Evolutionary conservation across 1,140 invertebrate genomes (phyloP).

Genomic region (Ladona fulva): DNA sequence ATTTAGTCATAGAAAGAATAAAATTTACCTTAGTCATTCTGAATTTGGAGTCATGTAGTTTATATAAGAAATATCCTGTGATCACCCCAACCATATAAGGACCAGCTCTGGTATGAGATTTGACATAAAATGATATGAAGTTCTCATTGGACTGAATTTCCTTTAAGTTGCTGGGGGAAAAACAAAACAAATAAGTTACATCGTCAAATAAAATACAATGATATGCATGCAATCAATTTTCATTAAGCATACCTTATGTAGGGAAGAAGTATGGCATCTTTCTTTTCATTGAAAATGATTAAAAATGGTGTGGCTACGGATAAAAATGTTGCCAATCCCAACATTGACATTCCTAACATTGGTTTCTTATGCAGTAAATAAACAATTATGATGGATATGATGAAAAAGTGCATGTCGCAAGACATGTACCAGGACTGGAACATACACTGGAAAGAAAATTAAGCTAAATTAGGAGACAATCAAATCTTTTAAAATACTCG

Average conservation of each 20-base stretch:
- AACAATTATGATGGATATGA: slow-evolving; percentile 40
- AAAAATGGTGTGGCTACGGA: slow-evolving; percentile 50
- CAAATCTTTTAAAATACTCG: too few species aligned
- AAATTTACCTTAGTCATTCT: slow-evolving; percentile 33
- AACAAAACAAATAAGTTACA: neutral
- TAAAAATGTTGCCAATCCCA: slow-evolving; percentile 41
- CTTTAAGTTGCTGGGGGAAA: neutral
- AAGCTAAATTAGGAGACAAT: too few species aligned
- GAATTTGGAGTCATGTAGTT: slow-evolving; percentile 46
- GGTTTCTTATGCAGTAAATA: slow-evolving; percentile 43
- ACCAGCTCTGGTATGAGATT: slow-evolving; percentile 58
- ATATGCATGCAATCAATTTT: neutral
- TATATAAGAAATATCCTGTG: slow-evolving; percentile 51
- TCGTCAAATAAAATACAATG: too few species aligned
- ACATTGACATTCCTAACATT: slow-evolving; percentile 46
- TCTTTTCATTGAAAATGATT: slow-evolving; percentile 47
- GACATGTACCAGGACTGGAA: slow-evolving; percentile 49
- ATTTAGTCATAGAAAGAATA: too few species aligned
- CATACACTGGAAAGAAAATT: slow-evolving; percentile 37
- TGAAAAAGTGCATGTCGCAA: slow-evolving; percentile 48
- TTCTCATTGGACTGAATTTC: slow-evolving; percentile 39
- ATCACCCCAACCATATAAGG: slow-evolving; percentile 54
- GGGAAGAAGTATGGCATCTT: slow-evolving; percentile 54
- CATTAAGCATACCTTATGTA: slow-evolving; percentile 48
- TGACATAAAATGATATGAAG: slow-evolving; percentile 53